A percentile compares a stretch with the other conserved stretches of the same genome.
These are phyloP conservation scores for Callorhinus ursinus DNA, from an alignment of 2,113 vertebrate species.

Conservation along the genomic window DNA sequence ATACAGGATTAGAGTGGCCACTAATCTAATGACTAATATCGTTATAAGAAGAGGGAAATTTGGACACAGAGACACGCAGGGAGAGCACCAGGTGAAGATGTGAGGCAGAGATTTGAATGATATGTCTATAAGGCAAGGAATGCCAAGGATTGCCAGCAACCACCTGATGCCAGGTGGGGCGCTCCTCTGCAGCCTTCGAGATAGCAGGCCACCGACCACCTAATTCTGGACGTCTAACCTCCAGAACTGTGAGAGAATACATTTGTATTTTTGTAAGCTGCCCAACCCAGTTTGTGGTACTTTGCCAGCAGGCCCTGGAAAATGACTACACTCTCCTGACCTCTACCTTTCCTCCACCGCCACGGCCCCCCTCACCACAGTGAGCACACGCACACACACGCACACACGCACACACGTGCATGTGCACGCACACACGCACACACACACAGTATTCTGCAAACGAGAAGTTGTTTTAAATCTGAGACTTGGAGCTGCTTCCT, in stretches of 20 bases:
- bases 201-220: accelerated
- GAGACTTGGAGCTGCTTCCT: not conserved
- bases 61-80: not conserved
- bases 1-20: not conserved
- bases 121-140: not conserved
- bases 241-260: not conserved
- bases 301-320: not conserved
- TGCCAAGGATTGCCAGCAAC: not conserved
- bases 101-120: not conserved
- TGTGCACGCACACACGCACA: too few relatives aligned
- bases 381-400: accelerated
- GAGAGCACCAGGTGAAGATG: not conserved
- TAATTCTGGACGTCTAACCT: not conserved
- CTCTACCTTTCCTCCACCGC: not conserved
- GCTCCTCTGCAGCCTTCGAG: not conserved
- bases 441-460: not conserved
- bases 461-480: not conserved
- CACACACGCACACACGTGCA: not conserved
- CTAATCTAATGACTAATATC: not conserved
- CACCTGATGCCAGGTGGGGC: accelerated
- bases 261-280: not conserved
- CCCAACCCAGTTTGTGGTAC: not conserved
- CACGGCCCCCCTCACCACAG: accelerated
- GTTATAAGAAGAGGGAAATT: not conserved
- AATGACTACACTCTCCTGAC: too few relatives aligned